phyloP scores from a whole-genome alignment of 2,797 vertebrate species.

The Helarctos malayanus region DNA sequence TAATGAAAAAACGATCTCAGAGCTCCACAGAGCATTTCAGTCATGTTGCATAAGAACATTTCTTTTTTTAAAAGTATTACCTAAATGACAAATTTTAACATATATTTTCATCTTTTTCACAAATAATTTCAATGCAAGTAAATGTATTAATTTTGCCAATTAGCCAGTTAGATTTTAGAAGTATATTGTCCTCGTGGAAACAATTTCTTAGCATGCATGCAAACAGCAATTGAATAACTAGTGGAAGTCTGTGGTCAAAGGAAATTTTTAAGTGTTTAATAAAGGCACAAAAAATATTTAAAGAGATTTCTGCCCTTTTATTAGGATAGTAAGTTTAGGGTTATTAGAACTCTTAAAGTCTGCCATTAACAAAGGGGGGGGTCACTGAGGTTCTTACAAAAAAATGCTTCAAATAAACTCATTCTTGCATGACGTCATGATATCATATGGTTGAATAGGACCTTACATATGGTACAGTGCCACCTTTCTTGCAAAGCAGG shows the following conservation, averaged over 20 bases:
- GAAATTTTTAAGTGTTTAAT: not conserved
- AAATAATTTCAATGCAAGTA: conserved; percentile 70
- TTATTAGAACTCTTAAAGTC: not conserved
- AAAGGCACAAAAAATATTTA: not conserved
- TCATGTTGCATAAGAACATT: conserved; percentile 74
- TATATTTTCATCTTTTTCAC: conserved; percentile 35
- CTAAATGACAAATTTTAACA: conserved; percentile 67
- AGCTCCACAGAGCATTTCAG: conserved; percentile 77
- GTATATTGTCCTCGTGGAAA: conserved; percentile 14
- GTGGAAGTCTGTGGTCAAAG: conserved; percentile 16
- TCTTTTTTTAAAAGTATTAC: conserved; percentile 74
- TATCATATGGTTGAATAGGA: not conserved
- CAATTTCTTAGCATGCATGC: conserved; percentile 10
- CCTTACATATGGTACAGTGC: not conserved
- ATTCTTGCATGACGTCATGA: not conserved
- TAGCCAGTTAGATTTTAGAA: conserved; percentile 67
- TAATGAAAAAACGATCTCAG: conserved; percentile 83
- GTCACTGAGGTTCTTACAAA: not conserved
- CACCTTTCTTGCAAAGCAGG: not conserved
- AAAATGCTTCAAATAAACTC: not conserved
- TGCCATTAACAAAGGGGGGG: not conserved
- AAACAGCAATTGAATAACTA: not conserved
- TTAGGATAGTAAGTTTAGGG: not conserved
- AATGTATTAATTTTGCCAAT: conserved; percentile 72
- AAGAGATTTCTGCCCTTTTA: not conserved